phyloP scores from a whole-genome alignment of 2,113 vertebrate species.

The Chloebia gouldiae region DNA sequence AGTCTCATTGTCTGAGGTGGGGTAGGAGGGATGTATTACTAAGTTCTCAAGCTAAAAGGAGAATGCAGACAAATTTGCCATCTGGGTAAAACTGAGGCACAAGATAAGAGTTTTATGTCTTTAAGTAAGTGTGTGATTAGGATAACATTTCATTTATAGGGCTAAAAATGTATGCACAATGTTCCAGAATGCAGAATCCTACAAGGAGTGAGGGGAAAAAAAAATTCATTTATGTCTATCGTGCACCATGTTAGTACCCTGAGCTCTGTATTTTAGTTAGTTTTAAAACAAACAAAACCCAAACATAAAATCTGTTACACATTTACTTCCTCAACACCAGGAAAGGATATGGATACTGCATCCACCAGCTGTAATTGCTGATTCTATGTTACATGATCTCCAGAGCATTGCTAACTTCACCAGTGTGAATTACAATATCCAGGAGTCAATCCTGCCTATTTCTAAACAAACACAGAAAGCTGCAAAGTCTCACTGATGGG shows the following conservation, averaged over 20 bases:
- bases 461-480: not conserved
- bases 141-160: not conserved
- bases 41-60: not conserved
- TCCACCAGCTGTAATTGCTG: not conserved
- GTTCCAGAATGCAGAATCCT: not conserved
- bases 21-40: not conserved
- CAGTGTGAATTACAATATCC: not conserved
- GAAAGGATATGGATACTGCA: not conserved
- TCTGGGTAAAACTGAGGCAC: not conserved
- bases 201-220: not conserved
- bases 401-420: not conserved
- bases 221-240: not conserved
- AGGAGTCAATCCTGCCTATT: not conserved
- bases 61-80: not conserved
- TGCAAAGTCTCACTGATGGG: not conserved
- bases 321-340: not conserved
- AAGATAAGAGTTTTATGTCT: not conserved
- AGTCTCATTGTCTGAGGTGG: not conserved
- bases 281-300: not conserved
- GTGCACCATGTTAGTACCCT: not conserved
- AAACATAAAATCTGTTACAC: not conserved
- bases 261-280: not conserved
- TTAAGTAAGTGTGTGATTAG: not conserved
- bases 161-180: not conserved
- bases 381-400: not conserved